Percentiles rank a stretch among this genome's conserved stretches.
phyloP scores from a whole-genome alignment of 1,140 invertebrate species.

The Ceratina japonica region DNA sequence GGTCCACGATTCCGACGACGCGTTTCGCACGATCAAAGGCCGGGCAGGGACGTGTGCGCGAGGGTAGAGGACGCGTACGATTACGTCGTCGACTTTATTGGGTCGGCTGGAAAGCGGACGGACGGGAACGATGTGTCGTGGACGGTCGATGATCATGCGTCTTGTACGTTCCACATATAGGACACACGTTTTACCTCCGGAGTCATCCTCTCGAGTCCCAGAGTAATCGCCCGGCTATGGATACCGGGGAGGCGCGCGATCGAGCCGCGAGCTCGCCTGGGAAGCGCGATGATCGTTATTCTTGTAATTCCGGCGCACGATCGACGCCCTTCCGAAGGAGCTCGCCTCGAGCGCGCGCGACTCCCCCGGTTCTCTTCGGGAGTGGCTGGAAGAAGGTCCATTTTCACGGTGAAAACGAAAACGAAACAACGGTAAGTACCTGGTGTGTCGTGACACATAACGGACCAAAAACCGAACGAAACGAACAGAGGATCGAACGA shows the following conservation, averaged over 20 bases:
- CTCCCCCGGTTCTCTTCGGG: too few species aligned
- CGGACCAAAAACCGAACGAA: slow-evolving; percentile 40
- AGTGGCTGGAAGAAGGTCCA: not conserved
- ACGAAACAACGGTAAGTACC: not conserved
- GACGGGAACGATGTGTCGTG: not conserved
- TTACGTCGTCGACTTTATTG: slow-evolving; percentile 50
- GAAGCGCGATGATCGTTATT: not conserved
- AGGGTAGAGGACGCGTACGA: slow-evolving; percentile 26
- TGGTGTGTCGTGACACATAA: not conserved
- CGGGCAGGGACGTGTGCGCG: slow-evolving; percentile 20
- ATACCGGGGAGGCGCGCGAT: not conserved
- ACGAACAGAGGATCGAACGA: not conserved
- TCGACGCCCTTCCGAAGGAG: not conserved
- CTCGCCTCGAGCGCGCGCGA: slow-evolving; percentile 1
- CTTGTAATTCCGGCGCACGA: not conserved
- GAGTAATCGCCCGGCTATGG: not conserved
- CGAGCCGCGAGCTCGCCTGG: not conserved
- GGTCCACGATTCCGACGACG: slow-evolving; percentile 11
- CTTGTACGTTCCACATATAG: too few species aligned
- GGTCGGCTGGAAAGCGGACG: slow-evolving; percentile 22
- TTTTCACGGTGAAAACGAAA: not conserved
- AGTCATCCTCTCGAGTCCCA: slow-evolving; percentile 16
- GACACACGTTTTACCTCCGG: slow-evolving; percentile 6
- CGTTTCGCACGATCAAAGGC: slow-evolving; percentile 59
- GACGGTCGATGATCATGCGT: slow-evolving; percentile 16